Evolutionary conservation across 2,888 invertebrate genomes (phyloP), one percentile per base, ranked within the genome.

Genomic region (Pollenia labialis): DNA sequence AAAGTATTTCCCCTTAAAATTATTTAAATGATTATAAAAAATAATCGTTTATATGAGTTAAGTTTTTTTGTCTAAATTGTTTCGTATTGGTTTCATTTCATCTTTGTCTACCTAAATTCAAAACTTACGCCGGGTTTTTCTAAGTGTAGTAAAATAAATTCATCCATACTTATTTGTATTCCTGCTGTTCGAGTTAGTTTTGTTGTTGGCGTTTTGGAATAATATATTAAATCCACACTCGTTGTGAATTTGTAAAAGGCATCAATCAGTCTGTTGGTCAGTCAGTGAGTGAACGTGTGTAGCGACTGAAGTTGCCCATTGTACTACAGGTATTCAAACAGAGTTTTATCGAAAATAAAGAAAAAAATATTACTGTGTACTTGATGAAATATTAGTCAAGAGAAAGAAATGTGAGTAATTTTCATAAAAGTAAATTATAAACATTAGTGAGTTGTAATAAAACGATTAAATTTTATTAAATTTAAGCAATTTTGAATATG

Each of bases 181-280:
- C 60, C 79, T 18, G 32, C 16, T 12, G 10, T 46, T 75, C 12
- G 69, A 54, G 75, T 69, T 77, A 40, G 77, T 75, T 12, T 75
- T 62, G 75, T 69, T 77, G 52, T 71, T 81, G 50, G n/a, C 4
- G 44, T 18, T 58, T 68, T 62, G n/a, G 40, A 56, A 58, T 48
- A 46, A 66, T 42, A 81, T 77, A 68, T 72, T 66, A 69, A 77
- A 81, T 89, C 85, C 83, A 85, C 88, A 88, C 88, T 85, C 85
- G 88, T 89, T 89, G 89, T 88, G 89, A 89, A 89, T 90, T 90
- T 89, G 87, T 77, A 88, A 88, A 88, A 75, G 89, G 81, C 85
- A 69, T 69, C 62, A 74, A 69, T 69, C 62, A 74, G 83, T 75
- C 54, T 77, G 69, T 64, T 71, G n/a, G 42, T 16, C 52, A 54